These are phyloP conservation scores for Chydorus sphaericus DNA, from an alignment of 2,888 invertebrate species.

Conservation along the genomic window DNA sequence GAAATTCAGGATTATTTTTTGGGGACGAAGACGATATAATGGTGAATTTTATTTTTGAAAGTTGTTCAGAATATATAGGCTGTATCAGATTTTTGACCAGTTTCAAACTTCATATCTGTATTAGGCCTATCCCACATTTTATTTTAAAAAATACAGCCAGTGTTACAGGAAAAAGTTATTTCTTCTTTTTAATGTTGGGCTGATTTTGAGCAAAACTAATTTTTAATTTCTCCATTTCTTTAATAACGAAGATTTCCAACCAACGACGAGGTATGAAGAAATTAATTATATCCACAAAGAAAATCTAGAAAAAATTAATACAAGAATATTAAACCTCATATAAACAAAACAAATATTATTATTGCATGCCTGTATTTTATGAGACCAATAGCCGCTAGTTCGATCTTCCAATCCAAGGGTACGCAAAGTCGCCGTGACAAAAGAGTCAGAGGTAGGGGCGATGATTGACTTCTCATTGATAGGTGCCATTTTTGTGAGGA, in stretches of 20 bases:
- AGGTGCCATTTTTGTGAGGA: slow-evolving; percentile 66
- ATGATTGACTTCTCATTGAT: slow-evolving; percentile 45
- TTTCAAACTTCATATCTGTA: too few relatives aligned
- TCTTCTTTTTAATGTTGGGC: too few relatives aligned
- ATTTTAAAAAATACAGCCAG: too few relatives aligned
- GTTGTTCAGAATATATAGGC: too few relatives aligned
- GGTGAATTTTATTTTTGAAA: too few relatives aligned
- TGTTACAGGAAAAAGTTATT: too few relatives aligned
- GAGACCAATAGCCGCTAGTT: slow-evolving; percentile 33
- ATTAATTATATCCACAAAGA: background rate
- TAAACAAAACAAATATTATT: background rate
- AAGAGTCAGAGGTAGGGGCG: slow-evolving; percentile 22
- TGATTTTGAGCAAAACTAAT: too few relatives aligned
- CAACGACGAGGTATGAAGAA: background rate
- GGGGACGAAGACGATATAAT: too few relatives aligned
- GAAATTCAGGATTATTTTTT: too few relatives aligned
- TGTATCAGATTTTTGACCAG: too few relatives aligned
- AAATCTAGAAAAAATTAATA: background rate
- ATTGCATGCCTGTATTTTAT: slow-evolving; percentile 20
- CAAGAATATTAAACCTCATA: background rate
- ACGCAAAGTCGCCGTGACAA: slow-evolving; percentile 26
- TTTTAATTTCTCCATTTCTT: background rate
- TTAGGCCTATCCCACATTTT: too few relatives aligned
- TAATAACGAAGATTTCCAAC: background rate
- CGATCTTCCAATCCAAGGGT: slow-evolving; percentile 29